Evolutionary conservation across 2,888 invertebrate genomes (phyloP), one percentile per base, ranked within the genome.

Genomic region (Caenorhabditis drosophilae): DNA sequence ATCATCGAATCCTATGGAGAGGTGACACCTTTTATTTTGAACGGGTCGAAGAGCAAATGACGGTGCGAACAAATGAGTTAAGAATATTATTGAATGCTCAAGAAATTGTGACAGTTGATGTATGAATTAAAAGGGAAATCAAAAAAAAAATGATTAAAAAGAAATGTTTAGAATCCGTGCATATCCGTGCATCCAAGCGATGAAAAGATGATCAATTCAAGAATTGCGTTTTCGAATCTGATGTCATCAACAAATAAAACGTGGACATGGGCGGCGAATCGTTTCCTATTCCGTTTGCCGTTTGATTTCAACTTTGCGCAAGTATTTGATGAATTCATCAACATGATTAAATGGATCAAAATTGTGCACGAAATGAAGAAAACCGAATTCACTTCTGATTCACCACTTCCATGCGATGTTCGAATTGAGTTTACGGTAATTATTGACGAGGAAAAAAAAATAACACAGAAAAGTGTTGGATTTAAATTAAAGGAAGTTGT

Each of bases 311-410:
- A 85, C 74, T 85, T 85, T 76, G 84, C 84, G 18, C 75, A 72
- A 4, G 84, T 84, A 38, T 84, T 83, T 75, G 83, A 84, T 57
- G 84, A 86, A 85, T 80, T 85, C 50, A 88, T 95, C n/a, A 91
- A 92, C 1, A 87, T 93, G 27, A 89, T 91, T 81, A 97, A 95
- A 84, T 98, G 97, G 97, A 85, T 96, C 53, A 94, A 93, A 84
- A 85, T 90, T 62, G 88, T 93, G 12, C 73, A 73, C 52, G 59
- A 61, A 31, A 83, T 88, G 45, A 87, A 89, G 83, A 85, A 83
- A 66, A 88, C 88, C 48, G 88, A 89, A 0, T 90, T 90, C 80
- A 90, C 90, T 0, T 85, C 86, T 0, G 88, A 89, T 53, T 89
- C 89, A 23, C 89, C 90, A 0, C 84, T 96, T 52, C 93, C 95